Conservation (phyloP, 2,888 invertebrate genomes). For the Lumbricus terrestris region DNA sequence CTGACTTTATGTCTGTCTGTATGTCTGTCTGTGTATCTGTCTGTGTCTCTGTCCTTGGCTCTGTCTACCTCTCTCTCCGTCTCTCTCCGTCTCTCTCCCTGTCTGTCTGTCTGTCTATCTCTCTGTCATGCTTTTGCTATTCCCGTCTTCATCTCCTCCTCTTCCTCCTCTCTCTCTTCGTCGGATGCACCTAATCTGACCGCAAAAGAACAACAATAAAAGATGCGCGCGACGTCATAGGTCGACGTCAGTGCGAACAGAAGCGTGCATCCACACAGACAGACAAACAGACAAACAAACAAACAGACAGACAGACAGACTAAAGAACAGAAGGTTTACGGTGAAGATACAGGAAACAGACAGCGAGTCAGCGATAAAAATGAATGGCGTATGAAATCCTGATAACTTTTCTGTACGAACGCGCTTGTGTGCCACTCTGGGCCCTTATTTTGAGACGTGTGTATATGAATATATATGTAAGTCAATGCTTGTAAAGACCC, state of each 20-base stretch:
- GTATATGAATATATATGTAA: background rate
- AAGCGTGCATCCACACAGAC: too few species aligned
- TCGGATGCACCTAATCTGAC: background rate
- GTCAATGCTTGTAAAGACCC: background rate
- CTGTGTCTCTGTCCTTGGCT: too few species aligned
- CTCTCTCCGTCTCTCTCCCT: too few species aligned
- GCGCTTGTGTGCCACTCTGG: background rate
- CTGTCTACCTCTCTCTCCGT: too few species aligned
- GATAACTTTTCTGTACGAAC: background rate
- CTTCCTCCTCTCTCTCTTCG: background rate
- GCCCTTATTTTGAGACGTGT: too few species aligned
- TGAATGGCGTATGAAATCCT: background rate
- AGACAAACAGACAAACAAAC: background rate
- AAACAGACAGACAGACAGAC: background rate
- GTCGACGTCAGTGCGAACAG: background rate
- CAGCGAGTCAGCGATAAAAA: background rate
- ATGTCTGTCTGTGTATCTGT: too few species aligned
- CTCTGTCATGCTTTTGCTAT: background rate
- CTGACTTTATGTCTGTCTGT: too few species aligned
- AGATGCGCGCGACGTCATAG: background rate
- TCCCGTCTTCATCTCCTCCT: background rate
- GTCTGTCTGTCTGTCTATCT: background rate
- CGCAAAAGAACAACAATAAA: background rate
- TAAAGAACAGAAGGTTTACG: too few species aligned
- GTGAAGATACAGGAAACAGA: background rate